phyloP scores from a whole-genome alignment of 2,797 vertebrate species.

The Xiphorhynchus erythropygius region DNA sequence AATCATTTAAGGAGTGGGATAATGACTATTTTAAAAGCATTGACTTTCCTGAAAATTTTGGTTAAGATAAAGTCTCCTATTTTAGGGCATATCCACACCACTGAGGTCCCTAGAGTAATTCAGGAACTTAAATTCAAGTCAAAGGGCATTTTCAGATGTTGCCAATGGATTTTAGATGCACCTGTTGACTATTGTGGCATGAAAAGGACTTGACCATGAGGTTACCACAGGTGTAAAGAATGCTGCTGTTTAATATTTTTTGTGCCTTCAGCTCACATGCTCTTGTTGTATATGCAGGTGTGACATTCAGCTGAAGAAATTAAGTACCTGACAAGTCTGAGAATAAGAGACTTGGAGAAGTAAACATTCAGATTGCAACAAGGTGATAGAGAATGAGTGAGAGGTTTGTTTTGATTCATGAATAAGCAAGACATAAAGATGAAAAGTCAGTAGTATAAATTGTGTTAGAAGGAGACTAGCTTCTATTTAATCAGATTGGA shows the following conservation, averaged over 20 bases:
- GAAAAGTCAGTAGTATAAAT: not conserved
- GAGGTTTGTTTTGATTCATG: not conserved
- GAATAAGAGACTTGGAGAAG: not conserved
- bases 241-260: not conserved
- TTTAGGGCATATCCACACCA: not conserved
- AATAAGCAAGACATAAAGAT: not conserved
- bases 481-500: not conserved
- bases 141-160: not conserved
- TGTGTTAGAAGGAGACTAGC: not conserved
- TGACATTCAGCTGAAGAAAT: not conserved
- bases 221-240: not conserved
- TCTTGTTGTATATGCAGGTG: not conserved
- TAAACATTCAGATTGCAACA: not conserved
- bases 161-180: not conserved
- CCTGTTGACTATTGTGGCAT: not conserved
- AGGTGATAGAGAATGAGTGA: not conserved
- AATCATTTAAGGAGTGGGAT: not conserved
- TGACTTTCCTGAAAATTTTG: not conserved
- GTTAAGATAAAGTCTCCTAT: not conserved
- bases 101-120: not conserved
- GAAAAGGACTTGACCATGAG: not conserved
- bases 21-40: not conserved
- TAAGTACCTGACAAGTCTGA: not conserved
- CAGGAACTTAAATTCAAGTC: not conserved
- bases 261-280: not conserved